Percentiles rank a stretch among this genome's conserved stretches.
These are phyloP conservation scores for Serrognathus titanus DNA, from an alignment of 2,888 invertebrate genomes.

Conservation along the genomic window DNA sequence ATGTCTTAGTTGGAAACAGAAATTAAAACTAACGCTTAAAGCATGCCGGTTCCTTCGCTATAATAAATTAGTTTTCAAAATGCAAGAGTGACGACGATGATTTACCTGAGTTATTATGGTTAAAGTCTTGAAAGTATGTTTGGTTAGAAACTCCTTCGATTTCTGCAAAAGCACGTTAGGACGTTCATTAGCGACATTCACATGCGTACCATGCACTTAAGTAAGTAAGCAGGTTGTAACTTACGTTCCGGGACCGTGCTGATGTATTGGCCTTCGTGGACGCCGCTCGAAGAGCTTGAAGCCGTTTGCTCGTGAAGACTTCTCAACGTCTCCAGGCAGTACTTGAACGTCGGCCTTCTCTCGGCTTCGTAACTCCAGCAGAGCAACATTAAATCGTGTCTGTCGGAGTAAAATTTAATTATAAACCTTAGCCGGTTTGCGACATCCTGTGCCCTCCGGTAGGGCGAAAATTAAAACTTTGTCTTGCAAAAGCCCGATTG, in stretches of 20 bases:
- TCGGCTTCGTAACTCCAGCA: conserved; percentile 87
- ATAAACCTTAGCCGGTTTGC: background rate
- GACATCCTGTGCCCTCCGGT: too few relatives aligned
- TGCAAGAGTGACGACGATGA: background rate
- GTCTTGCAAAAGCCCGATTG: too few relatives aligned
- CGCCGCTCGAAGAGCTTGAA: conserved; percentile 43
- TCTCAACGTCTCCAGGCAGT: conserved; percentile 67
- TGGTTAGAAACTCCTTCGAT: conserved; percentile 70
- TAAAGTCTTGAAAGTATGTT: conserved; percentile 74
- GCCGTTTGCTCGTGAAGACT: conserved; percentile 40
- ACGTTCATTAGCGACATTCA: background rate
- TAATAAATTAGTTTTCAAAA: background rate
- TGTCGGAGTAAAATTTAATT: conserved; percentile 41
- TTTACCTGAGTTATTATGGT: conserved; percentile 60
- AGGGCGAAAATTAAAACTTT: too few relatives aligned
- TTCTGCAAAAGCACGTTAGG: conserved; percentile 47
- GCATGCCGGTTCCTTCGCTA: background rate
- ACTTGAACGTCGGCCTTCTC: conserved; percentile 81
- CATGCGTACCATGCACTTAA: background rate
- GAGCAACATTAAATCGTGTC: conserved; percentile 78
- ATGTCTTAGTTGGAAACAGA: background rate
- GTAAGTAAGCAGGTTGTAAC: conserved; percentile 20
- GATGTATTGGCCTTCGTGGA: conserved; percentile 51
- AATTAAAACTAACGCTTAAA: background rate
- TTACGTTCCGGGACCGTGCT: conserved; percentile 48